Evolutionary conservation across 2,888 invertebrate genomes (phyloP), one percentile per base, ranked within the genome.

Genomic region (Busseola fusca): DNA sequence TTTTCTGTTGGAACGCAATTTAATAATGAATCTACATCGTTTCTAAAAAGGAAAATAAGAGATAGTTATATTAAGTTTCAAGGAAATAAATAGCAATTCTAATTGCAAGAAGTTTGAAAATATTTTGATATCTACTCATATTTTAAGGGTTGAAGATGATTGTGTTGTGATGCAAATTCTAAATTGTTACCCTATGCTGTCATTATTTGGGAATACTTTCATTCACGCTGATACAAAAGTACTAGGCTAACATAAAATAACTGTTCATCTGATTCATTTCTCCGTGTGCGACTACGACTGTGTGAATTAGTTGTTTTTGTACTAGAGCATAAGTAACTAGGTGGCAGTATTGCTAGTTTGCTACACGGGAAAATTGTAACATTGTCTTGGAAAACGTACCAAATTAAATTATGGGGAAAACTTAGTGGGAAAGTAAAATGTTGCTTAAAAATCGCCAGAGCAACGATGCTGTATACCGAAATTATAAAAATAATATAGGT

Each of bases 241-340:
- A 78, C 81, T 56, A 80, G 71, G 78, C 10, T 40, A 27, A 14
- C 76, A 78, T 71, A 59, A 71, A 64, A 40, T 60, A 14, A 45
- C 9, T 12, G 54, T n/a, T 54, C 25, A 54, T 25, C 25, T 42
- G 18, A 54, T 50, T n/a, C 5, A 54, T 62, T 59, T n/a, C 34
- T 27, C 45, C 10, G 34, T 50, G 34, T 34, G 37, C n/a, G 50
- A 34, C 34, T 30, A 18, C 7, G 21, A 34, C 54, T 74, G 10
- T 7, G 27, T 56, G 40, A 56, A 78, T 62, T 56, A 25, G 68
- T 60, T 60, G n/a, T 54, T 58, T 58, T 30, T 63, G 52, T 78
- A 80, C 77, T 64, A 75, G 75, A 57, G 60, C 37, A 54, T 48
- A 48, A 78, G 80, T 64, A 75, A 75, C 65, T 69, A 45, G 34